phyloP scores from a whole-genome alignment of 2,888 invertebrate species.

The Eilema caniola region DNA sequence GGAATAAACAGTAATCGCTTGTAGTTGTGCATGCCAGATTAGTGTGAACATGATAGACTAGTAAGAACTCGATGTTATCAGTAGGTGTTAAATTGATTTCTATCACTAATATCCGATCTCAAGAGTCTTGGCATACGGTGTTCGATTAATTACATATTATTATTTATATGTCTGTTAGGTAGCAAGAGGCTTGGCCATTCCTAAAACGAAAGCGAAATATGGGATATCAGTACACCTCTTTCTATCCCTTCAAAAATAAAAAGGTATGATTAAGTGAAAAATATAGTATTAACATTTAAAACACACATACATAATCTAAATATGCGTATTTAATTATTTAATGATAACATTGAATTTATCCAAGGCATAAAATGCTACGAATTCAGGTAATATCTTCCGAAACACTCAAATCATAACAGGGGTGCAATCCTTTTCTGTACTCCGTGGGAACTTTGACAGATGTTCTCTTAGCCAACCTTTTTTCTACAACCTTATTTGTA shows the following conservation, averaged over 20 bases:
- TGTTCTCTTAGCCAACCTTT: conserved; percentile 73
- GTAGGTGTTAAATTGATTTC: neutral
- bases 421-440: conserved; percentile 76
- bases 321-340: neutral
- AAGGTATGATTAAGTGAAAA: neutral
- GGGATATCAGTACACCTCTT: neutral
- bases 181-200: too few species aligned
- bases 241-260: neutral
- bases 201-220: too few species aligned
- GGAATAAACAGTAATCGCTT: conserved; percentile 1
- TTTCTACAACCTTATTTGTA: conserved; percentile 67
- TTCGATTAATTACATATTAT: neutral
- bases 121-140: neutral
- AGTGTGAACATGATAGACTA: too few species aligned
- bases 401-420: conserved; percentile 34
- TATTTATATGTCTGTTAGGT: neutral
- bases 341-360: conserved; percentile 22
- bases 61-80: neutral
- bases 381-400: conserved; percentile 40
- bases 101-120: neutral
- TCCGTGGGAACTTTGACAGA: conserved; percentile 82
- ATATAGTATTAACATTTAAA: neutral
- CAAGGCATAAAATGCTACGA: conserved; percentile 34
- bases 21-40: neutral
- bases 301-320: neutral